phyloP scores from a whole-genome alignment of 2,797 vertebrate genomes.

The Apogon talboti region DNA sequence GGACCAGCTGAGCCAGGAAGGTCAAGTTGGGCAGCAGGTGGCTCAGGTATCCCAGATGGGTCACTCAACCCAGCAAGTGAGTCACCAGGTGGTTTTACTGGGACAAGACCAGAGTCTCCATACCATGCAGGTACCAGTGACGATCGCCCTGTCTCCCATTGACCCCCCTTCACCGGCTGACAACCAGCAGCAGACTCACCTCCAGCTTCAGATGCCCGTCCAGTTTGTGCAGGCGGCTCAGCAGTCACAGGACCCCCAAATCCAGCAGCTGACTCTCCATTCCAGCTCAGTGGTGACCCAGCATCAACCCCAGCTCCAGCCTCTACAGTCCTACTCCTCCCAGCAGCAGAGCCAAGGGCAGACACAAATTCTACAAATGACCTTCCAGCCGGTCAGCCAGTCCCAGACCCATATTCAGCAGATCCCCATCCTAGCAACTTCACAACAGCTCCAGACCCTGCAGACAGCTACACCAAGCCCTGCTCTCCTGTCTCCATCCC shows the following conservation, averaged over 20 bases:
- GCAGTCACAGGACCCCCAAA: conserved; percentile 79
- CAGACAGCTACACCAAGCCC: conserved; percentile 50
- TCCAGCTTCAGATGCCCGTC: conserved; percentile 84
- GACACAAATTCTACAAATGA: conserved; percentile 84
- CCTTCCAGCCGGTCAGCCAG: conserved; percentile 80
- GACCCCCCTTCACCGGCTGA: conserved; percentile 86
- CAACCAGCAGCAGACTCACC: conserved; percentile 82
- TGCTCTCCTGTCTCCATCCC: conserved; percentile 55
- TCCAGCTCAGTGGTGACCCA: conserved; percentile 83
- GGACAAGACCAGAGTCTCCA: conserved; percentile 87
- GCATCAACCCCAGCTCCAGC: conserved; percentile 86
- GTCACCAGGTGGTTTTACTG: conserved; percentile 81
- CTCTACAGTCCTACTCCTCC: conserved; percentile 81
- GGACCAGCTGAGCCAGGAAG: conserved; percentile 69
- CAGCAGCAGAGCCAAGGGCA: conserved; percentile 77
- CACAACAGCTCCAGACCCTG: conserved; percentile 77
- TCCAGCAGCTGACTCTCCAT: conserved; percentile 77
- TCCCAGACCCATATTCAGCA: conserved; percentile 78
- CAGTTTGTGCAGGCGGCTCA: conserved; percentile 82
- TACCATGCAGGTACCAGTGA: conserved; percentile 89
- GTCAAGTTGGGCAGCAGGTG: conserved; percentile 58
- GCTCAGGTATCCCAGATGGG: conserved; percentile 68
- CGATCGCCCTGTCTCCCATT: conserved; percentile 86
- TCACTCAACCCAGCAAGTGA: conserved; percentile 69
- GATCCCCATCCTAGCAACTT: conserved; percentile 75